Conservation (phyloP, 2,797 vertebrate genomes). For the Caiman crocodilus region DNA sequence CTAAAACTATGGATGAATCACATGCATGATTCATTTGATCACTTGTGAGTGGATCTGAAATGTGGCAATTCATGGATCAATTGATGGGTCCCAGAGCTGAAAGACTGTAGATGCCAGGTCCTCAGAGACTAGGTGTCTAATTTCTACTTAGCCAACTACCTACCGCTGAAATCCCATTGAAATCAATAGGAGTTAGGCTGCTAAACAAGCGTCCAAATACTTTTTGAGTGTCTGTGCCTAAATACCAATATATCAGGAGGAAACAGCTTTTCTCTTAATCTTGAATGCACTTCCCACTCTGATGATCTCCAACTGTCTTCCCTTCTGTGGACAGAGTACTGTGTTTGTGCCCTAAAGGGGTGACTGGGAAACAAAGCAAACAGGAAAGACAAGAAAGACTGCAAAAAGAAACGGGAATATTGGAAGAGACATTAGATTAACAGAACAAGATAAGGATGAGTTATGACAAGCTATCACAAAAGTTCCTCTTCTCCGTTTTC, state of each 20-base stretch:
- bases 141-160: conserved; percentile 58
- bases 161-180: too few relatives aligned
- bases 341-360: not conserved
- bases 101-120: conserved; percentile 48
- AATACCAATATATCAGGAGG: not conserved
- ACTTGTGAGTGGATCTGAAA: conserved; percentile 68
- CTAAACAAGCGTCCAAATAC: conserved; percentile 30
- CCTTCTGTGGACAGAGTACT: not conserved
- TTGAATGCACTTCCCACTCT: not conserved
- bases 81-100: conserved; percentile 62
- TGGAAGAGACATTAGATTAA: not conserved
- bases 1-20: conserved; percentile 68
- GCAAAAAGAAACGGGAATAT: not conserved
- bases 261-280: not conserved
- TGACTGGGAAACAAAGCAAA: rapidly evolving
- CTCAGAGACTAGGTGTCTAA: conserved; percentile 34
- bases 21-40: conserved; percentile 76
- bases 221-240: not conserved
- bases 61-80: conserved; percentile 36
- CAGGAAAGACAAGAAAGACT: not conserved
- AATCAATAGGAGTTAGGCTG: conserved; percentile 25
- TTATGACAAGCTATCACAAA: not conserved
- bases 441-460: not conserved
- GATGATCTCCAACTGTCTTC: not conserved
- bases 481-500: not conserved